Evolutionary conservation across 2,113 vertebrate genomes (phyloP), one percentile per base, ranked within the genome.

Genomic region (Apteryx mantelli): DNA sequence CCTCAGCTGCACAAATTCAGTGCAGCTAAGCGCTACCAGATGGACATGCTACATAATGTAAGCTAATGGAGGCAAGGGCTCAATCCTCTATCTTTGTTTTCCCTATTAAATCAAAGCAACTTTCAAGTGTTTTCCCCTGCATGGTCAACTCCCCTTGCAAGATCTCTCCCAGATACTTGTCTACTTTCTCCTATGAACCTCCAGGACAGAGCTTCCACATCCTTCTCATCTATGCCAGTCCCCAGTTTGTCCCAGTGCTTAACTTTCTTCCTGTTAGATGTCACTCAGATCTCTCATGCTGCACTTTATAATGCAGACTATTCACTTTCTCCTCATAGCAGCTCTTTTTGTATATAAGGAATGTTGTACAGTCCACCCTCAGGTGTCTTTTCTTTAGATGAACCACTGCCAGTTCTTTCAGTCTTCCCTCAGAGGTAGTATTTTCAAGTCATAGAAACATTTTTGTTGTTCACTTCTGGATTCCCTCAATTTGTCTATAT

Each of bases 181-280:
- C 26, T 69, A 69, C 26, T 13, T 94, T 82, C 4, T 74, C 17
- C 7, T 73, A 0, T 50, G 73, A 66, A 68, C 12, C 25, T 73
- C 0, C 0, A 68, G 16, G 56, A 66, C 3, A 66, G 55, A 52
- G 5, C 5, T 70, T 76, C 1, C 1, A 46, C 21, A 7, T 11
- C 32, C 10, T 2, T 4, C 14, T 58, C 36, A 44, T 36, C 8
- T 38, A 2, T 58, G 34, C 55, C 13, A 56, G 26, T 42, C 13
- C 28, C 26, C 55, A 9, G 26, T 30, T 28, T 28, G 2, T 63
- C 36, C 61, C 13, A 56, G n/a, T 36, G 40, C 10, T 75, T 24
- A 61, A 6, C 13, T 66, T 36, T 73, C 28, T 79, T 56, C 21
- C 50, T n/a, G 30, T 52, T 28, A 55, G 14, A 8, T 55, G 78